A percentile compares a stretch with the other conserved stretches of the same genome.
Conservation (phyloP, 2,113 vertebrate species). For the Eretmochelys imbricata region DNA sequence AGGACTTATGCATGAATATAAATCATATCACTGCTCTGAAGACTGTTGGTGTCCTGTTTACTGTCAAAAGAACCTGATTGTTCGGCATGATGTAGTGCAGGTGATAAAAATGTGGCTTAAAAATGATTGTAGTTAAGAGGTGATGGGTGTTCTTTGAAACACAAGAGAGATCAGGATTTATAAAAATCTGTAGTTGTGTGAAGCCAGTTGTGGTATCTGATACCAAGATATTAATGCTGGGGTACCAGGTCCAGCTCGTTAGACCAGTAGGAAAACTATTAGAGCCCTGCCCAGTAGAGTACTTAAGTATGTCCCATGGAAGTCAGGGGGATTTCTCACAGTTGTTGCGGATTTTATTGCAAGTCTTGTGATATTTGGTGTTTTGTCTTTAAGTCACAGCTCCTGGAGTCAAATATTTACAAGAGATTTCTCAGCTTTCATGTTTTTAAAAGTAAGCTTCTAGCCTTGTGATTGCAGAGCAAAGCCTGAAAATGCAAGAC, state of each 20-base stretch:
- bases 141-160: constrained; percentile 19
- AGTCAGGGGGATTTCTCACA: constrained; percentile 1
- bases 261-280: not conserved
- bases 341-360: not conserved
- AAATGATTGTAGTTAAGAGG: constrained; percentile 30
- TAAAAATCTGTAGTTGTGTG: not conserved
- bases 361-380: not conserved
- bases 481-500: not conserved
- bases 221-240: not conserved
- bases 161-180: not conserved
- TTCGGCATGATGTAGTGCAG: not conserved
- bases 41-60: not conserved
- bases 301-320: not conserved
- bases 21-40: constrained; percentile 13
- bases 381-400: not conserved
- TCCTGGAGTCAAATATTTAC: not conserved
- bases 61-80: constrained; percentile 39
- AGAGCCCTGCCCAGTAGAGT: not conserved
- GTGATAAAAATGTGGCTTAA: constrained; percentile 42
- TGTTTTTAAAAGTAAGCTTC: not conserved
- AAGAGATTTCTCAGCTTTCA: not conserved
- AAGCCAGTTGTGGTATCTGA: not conserved
- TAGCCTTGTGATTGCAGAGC: not conserved
- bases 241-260: constrained; percentile 11
- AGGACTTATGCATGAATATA: constrained; percentile 10